These are phyloP conservation scores for Alcis repandata DNA, from an alignment of 2,888 invertebrate species.

Conservation along the genomic window DNA sequence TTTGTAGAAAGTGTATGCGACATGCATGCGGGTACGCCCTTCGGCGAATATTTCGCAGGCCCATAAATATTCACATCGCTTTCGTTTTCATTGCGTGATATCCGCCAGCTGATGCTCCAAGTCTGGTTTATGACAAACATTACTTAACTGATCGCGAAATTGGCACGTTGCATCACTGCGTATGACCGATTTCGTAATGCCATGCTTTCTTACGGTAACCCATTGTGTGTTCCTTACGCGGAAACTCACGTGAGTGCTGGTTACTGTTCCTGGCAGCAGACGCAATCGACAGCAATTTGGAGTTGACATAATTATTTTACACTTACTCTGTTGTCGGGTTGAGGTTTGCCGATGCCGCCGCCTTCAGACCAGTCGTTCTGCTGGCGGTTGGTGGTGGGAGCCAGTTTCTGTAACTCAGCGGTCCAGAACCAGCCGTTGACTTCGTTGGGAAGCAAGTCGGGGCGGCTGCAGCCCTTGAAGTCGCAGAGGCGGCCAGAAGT, in stretches of 20 bases:
- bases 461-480: slow-evolving; percentile 95
- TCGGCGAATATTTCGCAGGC: slow-evolving; percentile 83
- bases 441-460: slow-evolving; percentile 92
- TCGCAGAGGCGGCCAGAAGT: slow-evolving; percentile 96
- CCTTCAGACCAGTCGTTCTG: slow-evolving; percentile 96
- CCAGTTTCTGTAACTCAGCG: slow-evolving; percentile 93
- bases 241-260: slow-evolving; percentile 45
- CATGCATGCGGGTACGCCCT: slow-evolving; percentile 83
- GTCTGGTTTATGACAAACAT: slow-evolving; percentile 72
- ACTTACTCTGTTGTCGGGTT: slow-evolving; percentile 93
- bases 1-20: slow-evolving; percentile 81
- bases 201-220: slow-evolving; percentile 52
- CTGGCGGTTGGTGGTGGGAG: slow-evolving; percentile 92
- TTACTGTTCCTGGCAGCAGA: slow-evolving; percentile 22
- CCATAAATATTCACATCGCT: slow-evolving; percentile 82
- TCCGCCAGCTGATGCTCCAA: slow-evolving; percentile 62
- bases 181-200: slow-evolving; percentile 69
- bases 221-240: slow-evolving; percentile 51
- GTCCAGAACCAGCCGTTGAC: slow-evolving; percentile 98
- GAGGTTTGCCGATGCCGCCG: slow-evolving; percentile 94
- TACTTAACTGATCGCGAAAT: slow-evolving; percentile 76
- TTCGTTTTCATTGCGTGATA: slow-evolving; percentile 82
- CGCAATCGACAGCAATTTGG: slow-evolving; percentile 1
- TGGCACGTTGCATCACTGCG: slow-evolving; percentile 66
- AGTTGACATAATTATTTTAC: background rate